Conservation (phyloP, 2,797 vertebrate genomes). For the Phyllotis vaccarum region DNA sequence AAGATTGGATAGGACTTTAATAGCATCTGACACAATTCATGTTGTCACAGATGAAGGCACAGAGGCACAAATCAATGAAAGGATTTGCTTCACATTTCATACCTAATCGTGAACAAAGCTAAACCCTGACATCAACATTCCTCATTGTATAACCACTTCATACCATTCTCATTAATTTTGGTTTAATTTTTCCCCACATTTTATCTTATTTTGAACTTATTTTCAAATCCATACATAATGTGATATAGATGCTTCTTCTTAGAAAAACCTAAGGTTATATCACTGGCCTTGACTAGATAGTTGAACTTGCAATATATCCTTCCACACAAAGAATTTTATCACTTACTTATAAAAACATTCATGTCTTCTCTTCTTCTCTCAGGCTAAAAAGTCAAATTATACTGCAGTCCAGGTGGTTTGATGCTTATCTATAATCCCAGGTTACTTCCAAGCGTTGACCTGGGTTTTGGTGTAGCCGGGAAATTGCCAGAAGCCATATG, state of each 20-base stretch:
- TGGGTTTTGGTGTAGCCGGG: constrained; percentile 52
- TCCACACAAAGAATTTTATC: background rate
- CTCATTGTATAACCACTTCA: background rate
- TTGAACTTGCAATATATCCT: background rate
- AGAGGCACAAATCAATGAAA: background rate
- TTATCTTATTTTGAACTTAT: constrained; percentile 53
- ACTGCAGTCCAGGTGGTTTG: constrained; percentile 42
- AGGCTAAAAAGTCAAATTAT: constrained; percentile 23
- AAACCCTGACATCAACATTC: background rate
- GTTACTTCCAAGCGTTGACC: constrained; percentile 38
- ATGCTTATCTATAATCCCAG: constrained; percentile 30
- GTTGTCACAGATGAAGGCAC: constrained; percentile 28
- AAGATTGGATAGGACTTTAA: constrained; percentile 1
- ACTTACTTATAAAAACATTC: background rate
- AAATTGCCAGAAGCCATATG: constrained; percentile 80
- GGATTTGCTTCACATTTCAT: constrained; percentile 16
- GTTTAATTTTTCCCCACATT: background rate
- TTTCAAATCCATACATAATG: background rate
- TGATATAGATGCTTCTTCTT: constrained; percentile 47
- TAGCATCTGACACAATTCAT: background rate
- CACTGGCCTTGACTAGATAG: constrained; percentile 24
- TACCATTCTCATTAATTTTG: background rate
- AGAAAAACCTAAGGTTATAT: constrained; percentile 56
- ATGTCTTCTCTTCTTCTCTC: constrained; percentile 29
- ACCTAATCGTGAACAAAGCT: background rate